Percentiles rank a stretch among this genome's conserved stretches.
Evolutionary conservation across 2,113 vertebrate genomes (phyloP).

Genomic region (Sigmodon hispidus): DNA sequence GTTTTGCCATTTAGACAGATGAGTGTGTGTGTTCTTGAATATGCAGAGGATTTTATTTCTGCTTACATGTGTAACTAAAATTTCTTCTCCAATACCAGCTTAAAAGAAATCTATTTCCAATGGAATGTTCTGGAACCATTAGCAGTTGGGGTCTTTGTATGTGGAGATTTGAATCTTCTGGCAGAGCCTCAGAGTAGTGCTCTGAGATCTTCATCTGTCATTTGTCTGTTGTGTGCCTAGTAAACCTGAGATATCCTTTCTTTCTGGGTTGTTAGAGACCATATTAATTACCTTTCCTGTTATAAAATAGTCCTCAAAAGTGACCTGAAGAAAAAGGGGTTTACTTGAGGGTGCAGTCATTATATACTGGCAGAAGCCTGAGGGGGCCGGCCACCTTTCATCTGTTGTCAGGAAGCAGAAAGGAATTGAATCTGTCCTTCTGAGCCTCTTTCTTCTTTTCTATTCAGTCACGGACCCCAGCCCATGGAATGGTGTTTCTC

Average conservation of each 20-base stretch:
- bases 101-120: neutral
- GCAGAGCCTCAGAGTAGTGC: neutral
- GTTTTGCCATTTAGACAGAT: neutral
- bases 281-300: neutral
- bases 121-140: neutral
- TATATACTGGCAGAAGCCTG: too few relatives aligned
- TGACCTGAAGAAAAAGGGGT: neutral
- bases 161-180: neutral
- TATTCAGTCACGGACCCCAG: neutral
- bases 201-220: too few relatives aligned
- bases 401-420: neutral
- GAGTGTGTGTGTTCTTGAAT: neutral
- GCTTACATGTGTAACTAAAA: neutral
- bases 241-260: neutral
- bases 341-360: neutral
- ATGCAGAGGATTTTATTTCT: constrained; percentile 33
- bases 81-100: neutral
- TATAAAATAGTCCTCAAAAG: neutral
- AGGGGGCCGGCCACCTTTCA: too few relatives aligned
- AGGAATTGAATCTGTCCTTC: too few relatives aligned
- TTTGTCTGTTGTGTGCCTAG: neutral
- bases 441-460: neutral
- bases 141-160: neutral
- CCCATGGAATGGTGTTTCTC: too few relatives aligned
- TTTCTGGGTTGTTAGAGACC: neutral